Conservation (phyloP, 2,888 invertebrate species). For the Diploptera punctata region DNA sequence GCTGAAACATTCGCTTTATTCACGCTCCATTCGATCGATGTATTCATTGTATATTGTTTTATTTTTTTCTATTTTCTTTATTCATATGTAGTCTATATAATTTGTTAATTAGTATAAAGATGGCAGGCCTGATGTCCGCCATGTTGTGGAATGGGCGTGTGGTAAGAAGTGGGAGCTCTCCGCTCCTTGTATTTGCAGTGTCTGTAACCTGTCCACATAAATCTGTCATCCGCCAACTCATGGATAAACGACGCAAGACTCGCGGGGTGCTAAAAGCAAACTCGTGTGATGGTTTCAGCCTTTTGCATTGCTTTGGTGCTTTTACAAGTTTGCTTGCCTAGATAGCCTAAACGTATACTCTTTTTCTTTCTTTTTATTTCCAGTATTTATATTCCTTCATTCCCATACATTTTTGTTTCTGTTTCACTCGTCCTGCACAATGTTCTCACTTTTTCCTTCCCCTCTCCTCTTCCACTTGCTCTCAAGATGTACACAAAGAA, state of each 20-base stretch:
- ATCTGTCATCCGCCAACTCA: slow-evolving; percentile 53
- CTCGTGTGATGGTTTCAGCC: slow-evolving; percentile 49
- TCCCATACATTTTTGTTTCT: slow-evolving; percentile 29
- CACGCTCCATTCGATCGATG: too few species aligned
- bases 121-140: slow-evolving; percentile 31
- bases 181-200: slow-evolving; percentile 43
- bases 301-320: slow-evolving; percentile 21
- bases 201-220: slow-evolving; percentile 59
- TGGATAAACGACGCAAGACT: slow-evolving; percentile 46
- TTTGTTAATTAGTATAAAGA: too few species aligned
- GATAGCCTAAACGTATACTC: slow-evolving; percentile 50
- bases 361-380: slow-evolving; percentile 40
- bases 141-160: slow-evolving; percentile 38
- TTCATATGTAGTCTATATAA: too few species aligned
- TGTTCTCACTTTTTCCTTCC: slow-evolving; percentile 14
- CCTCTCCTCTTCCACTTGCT: slow-evolving; percentile 6
- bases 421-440: not conserved
- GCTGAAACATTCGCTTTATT: too few species aligned
- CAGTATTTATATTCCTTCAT: slow-evolving; percentile 37
- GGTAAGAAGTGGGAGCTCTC: slow-evolving; percentile 29
- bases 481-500: slow-evolving; percentile 9
- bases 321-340: slow-evolving; percentile 18
- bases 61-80: too few species aligned
- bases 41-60: too few species aligned
- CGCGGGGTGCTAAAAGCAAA: slow-evolving; percentile 54